A percentile compares a stretch with the other conserved stretches of the same genome.
Conservation (phyloP, 2,113 vertebrate genomes). For the Burhinus oedicnemus region DNA sequence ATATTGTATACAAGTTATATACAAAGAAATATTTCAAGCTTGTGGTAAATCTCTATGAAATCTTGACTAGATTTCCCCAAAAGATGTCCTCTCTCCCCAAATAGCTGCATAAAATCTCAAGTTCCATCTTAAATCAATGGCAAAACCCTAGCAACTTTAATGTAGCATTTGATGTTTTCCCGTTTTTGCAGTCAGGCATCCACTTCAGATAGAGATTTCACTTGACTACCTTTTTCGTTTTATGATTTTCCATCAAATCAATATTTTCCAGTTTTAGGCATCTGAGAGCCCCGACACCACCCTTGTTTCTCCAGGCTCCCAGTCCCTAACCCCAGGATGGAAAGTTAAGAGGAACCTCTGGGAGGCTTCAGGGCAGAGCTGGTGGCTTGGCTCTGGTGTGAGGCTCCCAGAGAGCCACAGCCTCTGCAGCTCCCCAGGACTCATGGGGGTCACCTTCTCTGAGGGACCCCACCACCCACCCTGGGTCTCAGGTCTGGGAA, state of each 20-base stretch:
- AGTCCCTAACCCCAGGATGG: background rate
- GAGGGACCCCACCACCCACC: background rate
- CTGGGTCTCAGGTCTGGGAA: background rate
- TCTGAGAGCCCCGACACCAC: background rate
- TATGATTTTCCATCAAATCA: background rate
- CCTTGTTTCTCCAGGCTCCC: background rate
- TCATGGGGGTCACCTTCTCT: background rate
- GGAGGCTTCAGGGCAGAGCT: background rate
- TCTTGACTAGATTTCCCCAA: background rate
- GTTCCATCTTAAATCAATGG: background rate
- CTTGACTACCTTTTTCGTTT: background rate
- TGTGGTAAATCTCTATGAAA: background rate
- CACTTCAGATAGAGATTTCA: background rate
- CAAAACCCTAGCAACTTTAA: background rate
- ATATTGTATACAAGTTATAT: background rate
- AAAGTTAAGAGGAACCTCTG: background rate
- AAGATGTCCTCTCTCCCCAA: background rate
- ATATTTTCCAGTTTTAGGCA: background rate
- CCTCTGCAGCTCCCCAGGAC: background rate
- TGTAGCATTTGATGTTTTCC: background rate
- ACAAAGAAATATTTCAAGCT: background rate
- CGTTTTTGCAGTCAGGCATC: background rate
- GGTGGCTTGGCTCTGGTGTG: background rate
- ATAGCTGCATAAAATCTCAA: background rate
- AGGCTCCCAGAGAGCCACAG: background rate